Conservation (phyloP, 2,797 vertebrate species). For the Tinamus major region DNA sequence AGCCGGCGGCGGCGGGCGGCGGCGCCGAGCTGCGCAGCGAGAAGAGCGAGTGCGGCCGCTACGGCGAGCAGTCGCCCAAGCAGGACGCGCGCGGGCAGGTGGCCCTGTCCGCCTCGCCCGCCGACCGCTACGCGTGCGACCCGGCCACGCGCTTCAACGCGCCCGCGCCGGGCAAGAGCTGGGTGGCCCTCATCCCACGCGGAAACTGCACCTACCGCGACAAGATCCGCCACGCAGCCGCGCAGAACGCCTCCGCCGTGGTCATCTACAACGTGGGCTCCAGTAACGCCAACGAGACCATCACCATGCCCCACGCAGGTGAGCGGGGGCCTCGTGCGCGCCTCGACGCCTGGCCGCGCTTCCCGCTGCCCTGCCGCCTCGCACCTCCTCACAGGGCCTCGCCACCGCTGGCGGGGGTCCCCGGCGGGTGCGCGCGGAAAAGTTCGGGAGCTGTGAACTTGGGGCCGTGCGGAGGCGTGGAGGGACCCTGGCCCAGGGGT, state of each 20-base stretch:
- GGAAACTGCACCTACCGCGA: constrained; percentile 93
- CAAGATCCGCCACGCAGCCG: constrained; percentile 90
- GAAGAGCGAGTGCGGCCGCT: constrained; percentile 94
- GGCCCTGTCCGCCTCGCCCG: constrained; percentile 80
- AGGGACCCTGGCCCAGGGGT: neutral
- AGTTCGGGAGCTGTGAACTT: constrained; percentile 31
- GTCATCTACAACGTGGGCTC: constrained; percentile 93
- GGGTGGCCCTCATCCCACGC: constrained; percentile 92
- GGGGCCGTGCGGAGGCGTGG: neutral
- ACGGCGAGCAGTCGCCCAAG: constrained; percentile 95
- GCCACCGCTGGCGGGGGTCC: accelerated
- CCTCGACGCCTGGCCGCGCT: neutral
- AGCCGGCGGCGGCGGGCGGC: constrained; percentile 81
- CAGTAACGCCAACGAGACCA: constrained; percentile 89
- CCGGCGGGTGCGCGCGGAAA: neutral
- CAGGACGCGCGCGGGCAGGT: constrained; percentile 91
- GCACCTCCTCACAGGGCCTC: neutral
- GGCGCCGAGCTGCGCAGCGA: constrained; percentile 85
- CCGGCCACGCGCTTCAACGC: constrained; percentile 85
- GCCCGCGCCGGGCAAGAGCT: constrained; percentile 78
- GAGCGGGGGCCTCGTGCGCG: constrained; percentile 46
- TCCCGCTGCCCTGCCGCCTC: neutral
- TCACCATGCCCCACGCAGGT: constrained; percentile 95
- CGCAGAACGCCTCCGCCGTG: constrained; percentile 92
- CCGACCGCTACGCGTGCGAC: constrained; percentile 91